phyloP scores from a whole-genome alignment of 2,113 vertebrate genomes.

The Leptodactylus fuscus region DNA sequence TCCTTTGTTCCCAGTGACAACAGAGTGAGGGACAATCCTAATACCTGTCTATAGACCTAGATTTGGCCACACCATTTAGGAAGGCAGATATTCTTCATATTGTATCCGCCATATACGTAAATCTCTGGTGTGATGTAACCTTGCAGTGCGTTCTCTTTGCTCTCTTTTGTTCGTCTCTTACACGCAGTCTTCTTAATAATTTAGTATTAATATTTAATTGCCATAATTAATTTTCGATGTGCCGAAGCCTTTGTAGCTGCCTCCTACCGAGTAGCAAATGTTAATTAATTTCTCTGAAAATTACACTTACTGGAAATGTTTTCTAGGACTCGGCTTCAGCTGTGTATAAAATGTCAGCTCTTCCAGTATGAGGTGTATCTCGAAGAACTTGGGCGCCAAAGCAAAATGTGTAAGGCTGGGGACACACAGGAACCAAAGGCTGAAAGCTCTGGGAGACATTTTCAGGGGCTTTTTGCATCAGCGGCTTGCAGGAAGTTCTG shows the following conservation, averaged over 20 bases:
- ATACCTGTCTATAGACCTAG: too few species aligned
- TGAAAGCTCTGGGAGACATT: too few species aligned
- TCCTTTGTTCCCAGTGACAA: too few species aligned
- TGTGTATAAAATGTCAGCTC: background rate
- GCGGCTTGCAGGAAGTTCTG: too few species aligned
- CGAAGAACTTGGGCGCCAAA: background rate
- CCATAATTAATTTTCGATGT: background rate
- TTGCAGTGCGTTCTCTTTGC: background rate
- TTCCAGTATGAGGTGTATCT: background rate
- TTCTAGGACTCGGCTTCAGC: background rate
- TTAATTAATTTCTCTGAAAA: conserved; percentile 30
- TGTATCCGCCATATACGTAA: too few species aligned
- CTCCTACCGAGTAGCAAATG: background rate
- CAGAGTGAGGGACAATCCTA: too few species aligned
- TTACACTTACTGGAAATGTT: background rate
- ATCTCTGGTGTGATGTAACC: background rate
- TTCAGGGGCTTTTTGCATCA: too few species aligned
- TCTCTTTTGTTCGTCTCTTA: background rate
- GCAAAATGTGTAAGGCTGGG: background rate
- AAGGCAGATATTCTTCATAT: too few species aligned
- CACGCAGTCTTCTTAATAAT: background rate
- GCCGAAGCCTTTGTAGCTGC: conserved; percentile 64
- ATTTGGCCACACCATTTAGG: too few species aligned
- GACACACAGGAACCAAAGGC: too few species aligned
- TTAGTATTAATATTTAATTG: background rate